A percentile compares a stretch with the other conserved stretches of the same genome.
phyloP scores from a whole-genome alignment of 92 coral and sea anemone genomes.

The Zoanthus sansibaricus region DNA sequence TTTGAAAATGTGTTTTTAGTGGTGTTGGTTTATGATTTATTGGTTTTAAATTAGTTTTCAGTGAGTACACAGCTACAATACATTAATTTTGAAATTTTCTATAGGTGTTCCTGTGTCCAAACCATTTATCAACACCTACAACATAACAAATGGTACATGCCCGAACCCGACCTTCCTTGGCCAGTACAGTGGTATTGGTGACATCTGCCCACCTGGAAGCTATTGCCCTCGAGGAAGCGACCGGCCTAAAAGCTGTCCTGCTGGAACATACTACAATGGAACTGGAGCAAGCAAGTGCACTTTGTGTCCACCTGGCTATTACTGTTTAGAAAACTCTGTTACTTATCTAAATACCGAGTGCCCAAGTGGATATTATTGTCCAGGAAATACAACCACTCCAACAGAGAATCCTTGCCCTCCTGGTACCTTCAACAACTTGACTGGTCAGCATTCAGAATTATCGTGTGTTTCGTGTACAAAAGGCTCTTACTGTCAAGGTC shows the following conservation, averaged over 20 bases:
- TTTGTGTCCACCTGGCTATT: constrained; percentile 87
- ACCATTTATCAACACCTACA: constrained; percentile 90
- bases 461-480: constrained; percentile 85
- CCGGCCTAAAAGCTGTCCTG: constrained; percentile 68
- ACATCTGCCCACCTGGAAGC: constrained; percentile 94
- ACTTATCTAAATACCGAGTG: constrained; percentile 71
- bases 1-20: no score
- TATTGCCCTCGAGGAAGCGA: constrained; percentile 79
- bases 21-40: no score
- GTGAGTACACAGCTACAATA: no score
- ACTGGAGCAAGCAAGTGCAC: constrained; percentile 78
- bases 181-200: constrained; percentile 95
- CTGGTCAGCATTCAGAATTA: constrained; percentile 70
- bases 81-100: neutral
- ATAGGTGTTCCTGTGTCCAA: constrained; percentile 83
- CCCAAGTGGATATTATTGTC: constrained; percentile 94
- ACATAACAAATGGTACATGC: constrained; percentile 85
- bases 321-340: constrained; percentile 71
- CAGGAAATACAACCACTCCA: constrained; percentile 70
- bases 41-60: no score
- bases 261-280: constrained; percentile 88
- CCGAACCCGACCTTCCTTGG: constrained; percentile 89
- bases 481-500: constrained; percentile 95
- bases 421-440: constrained; percentile 84
- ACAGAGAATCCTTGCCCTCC: constrained; percentile 82